Base-by-base conservation (phyloP, 2,113 vertebrate genomes). In the Cheirogaleus medius region DNA sequence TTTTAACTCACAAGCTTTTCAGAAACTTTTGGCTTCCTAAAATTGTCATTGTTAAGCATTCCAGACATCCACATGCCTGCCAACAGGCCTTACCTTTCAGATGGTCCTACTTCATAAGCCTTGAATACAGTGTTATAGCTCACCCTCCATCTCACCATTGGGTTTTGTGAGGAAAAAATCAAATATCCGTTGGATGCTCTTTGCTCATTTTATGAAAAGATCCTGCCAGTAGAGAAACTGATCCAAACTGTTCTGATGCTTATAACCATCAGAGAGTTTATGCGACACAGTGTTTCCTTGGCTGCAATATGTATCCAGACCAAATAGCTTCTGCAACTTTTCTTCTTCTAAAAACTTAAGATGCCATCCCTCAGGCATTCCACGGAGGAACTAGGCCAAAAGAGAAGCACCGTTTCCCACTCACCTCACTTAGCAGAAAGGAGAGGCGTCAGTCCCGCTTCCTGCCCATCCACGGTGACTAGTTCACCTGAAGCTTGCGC, bases 11-110 rank as follows among this genome's bases (percentile, higher is more conserved):
- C 34, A 76, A 90, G 39, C 56, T 82, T 47, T 81, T 60, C 49
- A 91, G 76, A 68, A 47, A 52, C 8, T 3, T 49, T 10, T 68
- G 6, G 8, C 32, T 74, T 39, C 73, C 34, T 49, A 32, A 44
- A 32, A 12, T 52, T 27, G 52, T 83, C 15, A 15, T 58, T 39
- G 4, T 77, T 68, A 42, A 63, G 23, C 5, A 25, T 63, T 69
- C 29, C 54, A 68, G 10, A 20, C 34, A 5, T 37, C 54, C 37
- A 3, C 0, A 3, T 12, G 8, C 32, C 66, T 9, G 42, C 15
- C 3, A 37, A 39, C 21, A 42, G 37, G 10, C 32, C 81, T 77
- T 21, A 6, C 2, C 29, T 42, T 74, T 42, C 18, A 18, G 56
- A 6, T 2, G 32, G 14, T 39, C 5, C 47, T 23, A 2, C 37